phyloP scores from a whole-genome alignment of 2,888 invertebrate genomes.

The Chloromyia formosa region DNA sequence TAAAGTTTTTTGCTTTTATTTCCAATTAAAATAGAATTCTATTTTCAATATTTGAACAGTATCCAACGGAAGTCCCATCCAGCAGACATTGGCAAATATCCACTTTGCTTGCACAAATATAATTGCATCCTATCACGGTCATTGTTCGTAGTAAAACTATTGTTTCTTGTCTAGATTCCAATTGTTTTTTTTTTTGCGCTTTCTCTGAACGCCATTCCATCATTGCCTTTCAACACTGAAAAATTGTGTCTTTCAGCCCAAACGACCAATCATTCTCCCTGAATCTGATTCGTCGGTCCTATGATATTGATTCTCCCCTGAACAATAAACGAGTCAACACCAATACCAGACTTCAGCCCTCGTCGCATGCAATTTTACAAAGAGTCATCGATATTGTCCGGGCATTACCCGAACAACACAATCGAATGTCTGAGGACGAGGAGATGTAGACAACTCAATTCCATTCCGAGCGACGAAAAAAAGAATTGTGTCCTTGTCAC shows the following conservation, averaged over 20 bases:
- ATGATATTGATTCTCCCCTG: not conserved
- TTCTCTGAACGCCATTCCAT: not conserved
- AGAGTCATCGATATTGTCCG: not conserved
- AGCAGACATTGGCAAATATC: too few relatives aligned
- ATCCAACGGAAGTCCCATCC: too few relatives aligned
- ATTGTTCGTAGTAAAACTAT: not conserved
- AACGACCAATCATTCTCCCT: not conserved
- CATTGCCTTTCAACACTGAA: not conserved
- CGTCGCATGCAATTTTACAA: constrained; percentile 1
- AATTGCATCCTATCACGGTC: not conserved
- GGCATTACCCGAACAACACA: not conserved
- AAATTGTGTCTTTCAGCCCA: not conserved
- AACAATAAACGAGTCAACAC: constrained; percentile 12
- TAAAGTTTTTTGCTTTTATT: too few relatives aligned
- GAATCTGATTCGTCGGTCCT: not conserved
- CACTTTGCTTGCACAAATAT: not conserved
- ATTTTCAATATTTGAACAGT: too few relatives aligned
- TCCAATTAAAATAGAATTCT: too few relatives aligned
- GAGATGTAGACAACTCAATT: not conserved
- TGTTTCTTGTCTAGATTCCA: not conserved
- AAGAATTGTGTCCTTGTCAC: constrained; percentile 19
- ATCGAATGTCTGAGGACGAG: constrained; percentile 9
- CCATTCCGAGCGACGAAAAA: not conserved
- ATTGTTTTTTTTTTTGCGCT: not conserved
- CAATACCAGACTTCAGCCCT: not conserved